A percentile compares a stretch with the other conserved stretches of the same genome.
Evolutionary conservation across 1,140 invertebrate species (phyloP).

Genomic region (Ceratina japonica): DNA sequence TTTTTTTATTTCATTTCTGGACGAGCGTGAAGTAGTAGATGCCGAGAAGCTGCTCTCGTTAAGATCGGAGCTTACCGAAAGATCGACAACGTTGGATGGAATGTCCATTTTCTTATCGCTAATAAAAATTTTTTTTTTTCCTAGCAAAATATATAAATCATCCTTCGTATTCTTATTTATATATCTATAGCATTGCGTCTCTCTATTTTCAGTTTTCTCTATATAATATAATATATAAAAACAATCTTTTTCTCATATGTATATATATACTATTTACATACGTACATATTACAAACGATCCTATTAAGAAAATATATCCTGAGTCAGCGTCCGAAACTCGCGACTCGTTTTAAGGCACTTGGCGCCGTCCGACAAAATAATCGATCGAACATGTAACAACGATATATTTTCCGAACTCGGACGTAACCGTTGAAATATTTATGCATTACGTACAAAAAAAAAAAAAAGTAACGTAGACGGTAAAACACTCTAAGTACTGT

Average conservation of each 20-base stretch:
- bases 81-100: conserved; percentile 60
- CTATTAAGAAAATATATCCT: too few relatives aligned
- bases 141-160: conserved; percentile 66
- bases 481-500: conserved; percentile 53
- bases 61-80: conserved; percentile 21
- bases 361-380: background rate
- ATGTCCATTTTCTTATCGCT: conserved; percentile 70
- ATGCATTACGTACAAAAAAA: conserved; percentile 26
- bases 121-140: conserved; percentile 62
- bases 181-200: conserved; percentile 1
- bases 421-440: conserved; percentile 19
- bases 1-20: background rate
- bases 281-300: conserved; percentile 18
- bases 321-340: too few relatives aligned
- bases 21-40: conserved; percentile 41
- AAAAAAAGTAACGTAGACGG: conserved; percentile 15
- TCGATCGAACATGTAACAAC: background rate
- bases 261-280: conserved; percentile 42
- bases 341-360: conserved; percentile 44
- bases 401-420: conserved; percentile 14
- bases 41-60: conserved; percentile 18
- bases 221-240: conserved; percentile 20
- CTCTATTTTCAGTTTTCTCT: conserved; percentile 5
- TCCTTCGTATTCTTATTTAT: conserved; percentile 39
- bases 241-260: conserved; percentile 8